Evolutionary conservation across 2,888 invertebrate genomes (phyloP).

Genomic region (Elysia crispata): DNA sequence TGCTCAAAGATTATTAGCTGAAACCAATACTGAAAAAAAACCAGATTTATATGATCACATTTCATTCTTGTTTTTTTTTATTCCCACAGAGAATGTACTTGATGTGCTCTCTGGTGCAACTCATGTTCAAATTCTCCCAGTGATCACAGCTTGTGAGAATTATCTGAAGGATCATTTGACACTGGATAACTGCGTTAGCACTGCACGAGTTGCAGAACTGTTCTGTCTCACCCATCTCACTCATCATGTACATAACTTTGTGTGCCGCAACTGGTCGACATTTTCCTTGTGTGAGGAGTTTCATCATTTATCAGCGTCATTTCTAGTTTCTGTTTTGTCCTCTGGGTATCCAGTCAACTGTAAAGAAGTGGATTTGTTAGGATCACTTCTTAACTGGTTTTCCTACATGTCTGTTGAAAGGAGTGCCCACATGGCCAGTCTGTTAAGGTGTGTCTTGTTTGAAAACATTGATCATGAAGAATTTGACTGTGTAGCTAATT

Average conservation of each 20-base stretch:
- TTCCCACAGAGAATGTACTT: conserved; percentile 81
- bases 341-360: conserved; percentile 85
- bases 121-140: conserved; percentile 83
- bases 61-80: too few species aligned
- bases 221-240: conserved; percentile 82
- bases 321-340: conserved; percentile 82
- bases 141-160: conserved; percentile 83
- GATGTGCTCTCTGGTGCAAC: conserved; percentile 85
- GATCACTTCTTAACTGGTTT: conserved; percentile 82
- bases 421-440: conserved; percentile 77
- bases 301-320: conserved; percentile 81
- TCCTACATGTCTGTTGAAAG: conserved; percentile 77
- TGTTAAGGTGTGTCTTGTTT: conserved; percentile 79
- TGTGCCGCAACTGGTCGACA: conserved; percentile 82
- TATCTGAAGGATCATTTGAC: conserved; percentile 84
- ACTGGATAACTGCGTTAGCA: conserved; percentile 85
- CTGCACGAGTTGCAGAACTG: conserved; percentile 84
- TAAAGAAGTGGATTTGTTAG: conserved; percentile 82
- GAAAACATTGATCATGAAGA: conserved; percentile 67
- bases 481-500: conserved; percentile 20
- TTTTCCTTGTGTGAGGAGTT: conserved; percentile 83
- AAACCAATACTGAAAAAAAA: too few species aligned
- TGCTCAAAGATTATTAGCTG: too few species aligned
- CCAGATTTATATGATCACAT: too few species aligned
- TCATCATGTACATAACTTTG: conserved; percentile 83